Evolutionary conservation across 2,113 vertebrate genomes (phyloP), one percentile per base, ranked within the genome.

Genomic region (Ammospiza nelsoni): DNA sequence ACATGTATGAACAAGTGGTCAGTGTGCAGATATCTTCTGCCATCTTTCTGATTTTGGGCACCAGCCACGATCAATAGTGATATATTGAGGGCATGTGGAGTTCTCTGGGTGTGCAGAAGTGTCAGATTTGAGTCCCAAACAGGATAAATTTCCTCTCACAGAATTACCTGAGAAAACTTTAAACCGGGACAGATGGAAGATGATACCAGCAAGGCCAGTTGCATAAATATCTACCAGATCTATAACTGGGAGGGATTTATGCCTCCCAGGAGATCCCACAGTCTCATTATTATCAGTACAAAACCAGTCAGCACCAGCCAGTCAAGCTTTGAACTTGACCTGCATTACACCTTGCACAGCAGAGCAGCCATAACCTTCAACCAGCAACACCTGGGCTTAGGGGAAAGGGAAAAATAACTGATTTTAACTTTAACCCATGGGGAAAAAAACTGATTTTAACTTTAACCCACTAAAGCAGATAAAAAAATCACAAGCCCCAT

Each of bases 101-200:
- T 93, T 95, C 73, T 8, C 51, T 46, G 31, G 16, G 9, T 71
- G 19, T 9, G 19, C 18, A 61, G 65, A 84, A 89, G 43, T 59
- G 37, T 15, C 48, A 54, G 49, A 82, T 27, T 46, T 77, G 55
- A 80, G 48, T 71, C 21, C 28, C 54, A 76, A 86, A 58, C 3
- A 43, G 41, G 35, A 55, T 25, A 84, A 66, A 83, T 55, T 55
- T 73, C 22, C 16, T 67, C 28, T 77, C 58, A 76, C 8, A 61
- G 51, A 92, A 93, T 68, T 73, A 86, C n/a, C 63, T 57, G 48
- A 63, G 75, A 88, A 88, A 90, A 71, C 29, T 74, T 86, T 35
- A 71, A 83, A 63, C 20, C 28, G 59, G 4, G 51, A 67, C 31
- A 84, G 72, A 59, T 48, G 72, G 71, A 77, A 86, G 51, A 93